These are phyloP conservation scores for Prinia subflava DNA, from an alignment of 2,113 vertebrate species.

Conservation along the genomic window DNA sequence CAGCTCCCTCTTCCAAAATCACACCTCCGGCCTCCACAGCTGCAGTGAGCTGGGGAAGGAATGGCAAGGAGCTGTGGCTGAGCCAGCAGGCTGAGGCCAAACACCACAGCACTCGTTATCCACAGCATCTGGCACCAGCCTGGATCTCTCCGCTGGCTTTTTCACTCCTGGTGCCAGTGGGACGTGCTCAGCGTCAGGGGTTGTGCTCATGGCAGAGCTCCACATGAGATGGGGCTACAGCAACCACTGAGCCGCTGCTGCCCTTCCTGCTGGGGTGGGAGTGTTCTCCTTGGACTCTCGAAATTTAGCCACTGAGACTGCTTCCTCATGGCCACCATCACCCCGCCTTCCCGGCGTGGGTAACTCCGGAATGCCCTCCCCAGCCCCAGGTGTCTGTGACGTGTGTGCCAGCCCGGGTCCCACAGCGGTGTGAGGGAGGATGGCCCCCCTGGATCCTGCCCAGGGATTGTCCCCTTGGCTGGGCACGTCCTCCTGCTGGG, in stretches of 20 bases:
- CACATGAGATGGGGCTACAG: not conserved
- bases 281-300: not conserved
- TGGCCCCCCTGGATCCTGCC: not conserved
- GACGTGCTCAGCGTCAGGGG: not conserved
- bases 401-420: not conserved
- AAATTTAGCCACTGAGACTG: not conserved
- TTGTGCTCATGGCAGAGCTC: not conserved
- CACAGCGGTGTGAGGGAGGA: accelerated
- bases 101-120: not conserved
- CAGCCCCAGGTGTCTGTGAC: too few relatives aligned
- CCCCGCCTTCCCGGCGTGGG: accelerated
- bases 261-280: not conserved
- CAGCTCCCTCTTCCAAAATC: not conserved
- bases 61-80: not conserved
- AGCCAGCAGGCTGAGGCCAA: not conserved
- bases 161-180: not conserved
- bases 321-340: not conserved
- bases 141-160: not conserved
- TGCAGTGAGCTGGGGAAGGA: not conserved
- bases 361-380: not conserved
- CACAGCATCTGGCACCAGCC: not conserved
- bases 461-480: accelerated
- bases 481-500: not conserved
- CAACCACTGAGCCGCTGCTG: not conserved
- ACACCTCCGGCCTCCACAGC: accelerated